These are phyloP conservation scores for Drosophila anceps DNA, from an alignment of 2,888 invertebrate genomes.

Conservation along the genomic window DNA sequence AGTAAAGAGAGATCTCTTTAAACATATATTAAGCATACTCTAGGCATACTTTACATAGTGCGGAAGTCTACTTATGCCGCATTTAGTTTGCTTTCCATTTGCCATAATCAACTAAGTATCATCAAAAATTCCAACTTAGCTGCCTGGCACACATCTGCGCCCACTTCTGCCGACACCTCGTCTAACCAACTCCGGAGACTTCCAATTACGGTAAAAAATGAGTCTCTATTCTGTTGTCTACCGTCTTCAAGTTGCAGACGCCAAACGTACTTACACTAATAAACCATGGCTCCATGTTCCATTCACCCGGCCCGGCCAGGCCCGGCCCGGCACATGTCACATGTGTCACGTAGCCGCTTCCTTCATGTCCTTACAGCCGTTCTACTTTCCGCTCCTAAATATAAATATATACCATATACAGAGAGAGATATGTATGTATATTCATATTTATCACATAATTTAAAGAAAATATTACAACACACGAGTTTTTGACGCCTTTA, in stretches of 20 bases:
- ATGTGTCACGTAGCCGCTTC: slow-evolving; percentile 44
- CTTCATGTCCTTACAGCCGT: slow-evolving; percentile 18
- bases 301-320: slow-evolving; percentile 9
- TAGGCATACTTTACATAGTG: too few relatives aligned
- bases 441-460: slow-evolving; percentile 79
- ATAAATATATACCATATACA: neutral
- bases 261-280: slow-evolving; percentile 72
- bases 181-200: slow-evolving; percentile 48
- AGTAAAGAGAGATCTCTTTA: neutral
- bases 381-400: slow-evolving; percentile 13
- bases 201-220: slow-evolving; percentile 62
- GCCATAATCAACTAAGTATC: neutral
- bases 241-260: slow-evolving; percentile 30
- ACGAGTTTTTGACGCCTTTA: slow-evolving; percentile 41
- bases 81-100: neutral
- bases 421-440: slow-evolving; percentile 23
- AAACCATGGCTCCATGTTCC: slow-evolving; percentile 47
- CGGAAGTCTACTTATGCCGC: neutral
- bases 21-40: too few relatives aligned
- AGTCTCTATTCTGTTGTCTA: slow-evolving; percentile 26
- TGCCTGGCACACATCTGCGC: neutral
- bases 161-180: slow-evolving; percentile 31
- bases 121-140: neutral
- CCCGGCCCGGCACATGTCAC: slow-evolving; percentile 15
- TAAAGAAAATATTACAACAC: slow-evolving; percentile 70